Evolutionary conservation across 2,888 invertebrate genomes (phyloP).

Genomic region (Sipha maydis): DNA sequence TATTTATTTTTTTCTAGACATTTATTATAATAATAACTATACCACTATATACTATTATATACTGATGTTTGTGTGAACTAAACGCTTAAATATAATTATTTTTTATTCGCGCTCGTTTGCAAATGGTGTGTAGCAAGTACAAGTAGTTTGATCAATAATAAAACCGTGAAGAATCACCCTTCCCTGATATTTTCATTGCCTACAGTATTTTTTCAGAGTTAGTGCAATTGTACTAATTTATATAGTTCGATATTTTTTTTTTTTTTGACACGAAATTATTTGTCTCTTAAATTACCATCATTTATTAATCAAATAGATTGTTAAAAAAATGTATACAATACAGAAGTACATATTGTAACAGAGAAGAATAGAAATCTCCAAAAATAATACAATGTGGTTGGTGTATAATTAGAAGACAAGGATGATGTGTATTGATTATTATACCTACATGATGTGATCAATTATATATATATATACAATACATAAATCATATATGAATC

Average conservation of each 20-base stretch:
- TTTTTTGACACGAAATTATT: background rate
- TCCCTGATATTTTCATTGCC: background rate
- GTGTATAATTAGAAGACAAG: background rate
- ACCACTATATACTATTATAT: background rate
- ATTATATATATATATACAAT: background rate
- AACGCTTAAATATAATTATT: background rate
- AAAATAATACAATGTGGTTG: background rate
- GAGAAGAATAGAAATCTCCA: background rate
- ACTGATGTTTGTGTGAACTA: background rate
- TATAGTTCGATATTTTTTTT: background rate
- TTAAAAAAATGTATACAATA: too few relatives aligned
- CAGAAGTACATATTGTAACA: background rate
- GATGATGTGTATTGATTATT: background rate
- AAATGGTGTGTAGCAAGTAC: background rate
- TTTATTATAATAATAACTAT: background rate
- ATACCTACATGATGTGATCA: background rate
- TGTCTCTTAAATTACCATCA: background rate
- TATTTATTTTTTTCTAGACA: background rate
- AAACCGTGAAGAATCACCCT: slow-evolving; percentile 25
- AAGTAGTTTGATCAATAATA: slow-evolving; percentile 50
- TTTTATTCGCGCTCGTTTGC: background rate
- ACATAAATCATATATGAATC: too few relatives aligned
- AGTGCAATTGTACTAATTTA: background rate
- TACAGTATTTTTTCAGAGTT: background rate
- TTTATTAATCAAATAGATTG: background rate